Evolutionary conservation across 2,797 vertebrate species (phyloP).

Genomic region (Pseudochromis fuscus): DNA sequence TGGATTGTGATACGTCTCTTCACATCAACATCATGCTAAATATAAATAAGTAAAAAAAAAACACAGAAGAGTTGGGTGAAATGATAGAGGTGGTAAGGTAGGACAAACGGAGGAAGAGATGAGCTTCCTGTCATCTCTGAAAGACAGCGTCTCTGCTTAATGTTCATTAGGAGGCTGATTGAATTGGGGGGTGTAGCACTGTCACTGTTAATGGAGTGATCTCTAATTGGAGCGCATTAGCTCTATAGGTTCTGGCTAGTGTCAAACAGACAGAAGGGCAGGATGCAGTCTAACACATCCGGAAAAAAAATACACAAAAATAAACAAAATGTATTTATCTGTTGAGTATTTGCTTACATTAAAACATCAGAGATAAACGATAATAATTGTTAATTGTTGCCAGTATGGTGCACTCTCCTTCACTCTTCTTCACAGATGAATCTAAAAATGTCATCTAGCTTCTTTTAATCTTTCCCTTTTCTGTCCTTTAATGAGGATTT

Average conservation of each 20-base stretch:
- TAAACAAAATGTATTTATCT: conserved; percentile 19
- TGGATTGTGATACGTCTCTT: conserved; percentile 15
- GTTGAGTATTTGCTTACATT: conserved; percentile 11
- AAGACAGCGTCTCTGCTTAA: conserved; percentile 71
- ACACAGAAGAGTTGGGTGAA: conserved; percentile 4
- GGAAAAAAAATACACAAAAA: conserved; percentile 16
- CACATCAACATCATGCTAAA: conserved; percentile 1
- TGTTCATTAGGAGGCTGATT: conserved; percentile 81
- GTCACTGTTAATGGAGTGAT: conserved; percentile 83
- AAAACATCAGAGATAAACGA: neutral
- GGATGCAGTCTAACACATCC: conserved; percentile 23
- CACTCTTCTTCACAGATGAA: neutral
- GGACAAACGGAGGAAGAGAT: conserved; percentile 33
- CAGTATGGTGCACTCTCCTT: neutral
- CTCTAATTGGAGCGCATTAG: conserved; percentile 79
- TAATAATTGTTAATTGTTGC: neutral
- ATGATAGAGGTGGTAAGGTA: conserved; percentile 19
- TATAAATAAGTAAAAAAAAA: neutral
- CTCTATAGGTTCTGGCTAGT: conserved; percentile 71
- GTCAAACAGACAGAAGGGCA: conserved; percentile 68
- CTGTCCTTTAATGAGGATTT: neutral
- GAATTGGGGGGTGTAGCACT: conserved; percentile 82
- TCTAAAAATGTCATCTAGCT: neutral
- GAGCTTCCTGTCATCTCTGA: conserved; percentile 64
- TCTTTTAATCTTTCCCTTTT: neutral